Base-by-base conservation (phyloP, 2,888 invertebrate species). In the Eustalomyia histrio region DNA sequence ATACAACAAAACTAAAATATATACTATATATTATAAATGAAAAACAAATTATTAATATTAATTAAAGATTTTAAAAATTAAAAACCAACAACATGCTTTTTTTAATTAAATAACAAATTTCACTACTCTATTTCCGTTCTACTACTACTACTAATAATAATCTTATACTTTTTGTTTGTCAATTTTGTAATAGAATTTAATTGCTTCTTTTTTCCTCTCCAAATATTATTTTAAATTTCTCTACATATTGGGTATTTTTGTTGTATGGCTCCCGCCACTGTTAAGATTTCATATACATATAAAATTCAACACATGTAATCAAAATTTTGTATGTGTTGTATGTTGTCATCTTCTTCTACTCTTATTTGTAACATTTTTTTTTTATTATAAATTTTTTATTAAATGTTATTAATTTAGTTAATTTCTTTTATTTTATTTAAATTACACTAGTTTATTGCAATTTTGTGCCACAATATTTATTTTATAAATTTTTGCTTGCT, bases 51-150 rank as follows among this genome's bases (percentile, higher is more conserved):
- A 68, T 39, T 68, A 79, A 68, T 76, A 76, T 80, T 78, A n/a
- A 83, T 80, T 83, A 83, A 79, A 83, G 83, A 81, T 81, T 83
- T 83, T 83, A 80, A 80, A 80, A 75, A 83, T 76, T 29, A 74
- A 84, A 83, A 83, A 82, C 72, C 76, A 83, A 83, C 81, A 74
- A 83, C 79, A 72, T 79, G 83, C 82, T 83, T 83, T 83, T 47
- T 83, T 83, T 82, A 82, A 68, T 83, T 74, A 72, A 67, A 47
- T 73, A 68, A 43, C 53, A 50, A 53, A 63, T 17, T 69, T 53
- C 65, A 53, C 72, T 43, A 64, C 53, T 76, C 58, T 71, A 68
- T 52, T 58, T 5, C 57, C n/a, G 4, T 47, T 52, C 21, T 61
- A 18, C 2, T 55, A 17, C 52, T 65, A 52, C 69, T 64, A 58